A percentile compares a stretch with the other conserved stretches of the same genome.
phyloP scores from a whole-genome alignment of 1,140 invertebrate species.

The Ruditapes philippinarum region DNA sequence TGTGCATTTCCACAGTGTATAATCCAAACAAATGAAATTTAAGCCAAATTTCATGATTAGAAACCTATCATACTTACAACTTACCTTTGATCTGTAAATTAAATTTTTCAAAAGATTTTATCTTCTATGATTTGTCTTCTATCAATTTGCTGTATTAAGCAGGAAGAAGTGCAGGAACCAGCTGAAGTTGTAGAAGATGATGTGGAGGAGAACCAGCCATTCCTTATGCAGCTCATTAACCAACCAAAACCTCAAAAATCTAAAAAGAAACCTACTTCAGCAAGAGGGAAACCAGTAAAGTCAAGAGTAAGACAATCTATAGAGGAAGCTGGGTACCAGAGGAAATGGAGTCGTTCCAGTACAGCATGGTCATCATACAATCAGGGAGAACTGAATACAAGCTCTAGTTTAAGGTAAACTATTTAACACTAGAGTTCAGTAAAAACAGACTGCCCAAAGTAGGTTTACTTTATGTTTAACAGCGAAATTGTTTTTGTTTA shows the following conservation, averaged over 20 bases:
- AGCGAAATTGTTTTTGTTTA: too few species aligned
- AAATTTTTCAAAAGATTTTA: too few species aligned
- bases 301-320: conserved; percentile 59
- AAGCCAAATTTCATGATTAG: too few species aligned
- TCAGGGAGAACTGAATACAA: conserved; percentile 64
- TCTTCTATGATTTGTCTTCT: too few species aligned
- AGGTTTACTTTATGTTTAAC: too few species aligned
- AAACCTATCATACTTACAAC: too few species aligned
- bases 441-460: too few species aligned
- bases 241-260: conserved; percentile 40
- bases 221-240: conserved; percentile 45
- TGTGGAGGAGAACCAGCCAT: conserved; percentile 32
- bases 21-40: too few species aligned
- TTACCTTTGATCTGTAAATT: too few species aligned
- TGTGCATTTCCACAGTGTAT: too few species aligned
- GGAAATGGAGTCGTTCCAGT: conserved; percentile 69
- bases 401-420: conserved; percentile 62
- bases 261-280: conserved; percentile 29
- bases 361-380: conserved; percentile 69
- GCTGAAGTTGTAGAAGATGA: not conserved
- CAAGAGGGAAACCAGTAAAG: conserved; percentile 48
- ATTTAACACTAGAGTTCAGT: too few species aligned
- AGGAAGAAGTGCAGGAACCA: conserved; percentile 35
- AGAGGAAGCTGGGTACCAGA: conserved; percentile 63
- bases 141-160: not conserved